Evolutionary conservation across 1,140 invertebrate genomes (phyloP), one percentile per base, ranked within the genome.

Genomic region (Anoplophora glabripennis): DNA sequence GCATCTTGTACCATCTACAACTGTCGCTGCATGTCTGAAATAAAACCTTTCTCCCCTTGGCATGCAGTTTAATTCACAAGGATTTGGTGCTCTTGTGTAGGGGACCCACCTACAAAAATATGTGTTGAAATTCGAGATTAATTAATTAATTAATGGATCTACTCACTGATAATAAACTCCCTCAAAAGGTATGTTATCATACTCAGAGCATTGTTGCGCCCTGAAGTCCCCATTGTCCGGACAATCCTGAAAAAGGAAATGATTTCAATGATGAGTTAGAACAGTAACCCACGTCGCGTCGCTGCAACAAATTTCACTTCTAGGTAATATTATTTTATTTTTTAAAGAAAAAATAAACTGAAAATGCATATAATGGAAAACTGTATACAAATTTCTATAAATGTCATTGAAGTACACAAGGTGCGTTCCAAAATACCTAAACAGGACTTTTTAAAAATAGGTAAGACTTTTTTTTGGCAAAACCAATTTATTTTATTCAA

Each of bases 41-140:
- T 96, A 97, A 79, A 98, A 98, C 47, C 90, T 82, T 74, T 94
- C 93, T 3, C 90, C 90, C 55, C 84, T 83, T 3, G 96, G 95
- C 87, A 93, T 95, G 75, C 96, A 99, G 77, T 96, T 94, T 61
- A 98, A 77, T 78, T 96, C 93, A 74, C 96, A 99, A 45, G 90
- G 92, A 77, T 95, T 94, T 21, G 86, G 84, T 3, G 85, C 89
- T 72, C 89, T 90, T 36, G 84, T 88, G 75, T 94, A 94, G 0
- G 92, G 91, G 51, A 93, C 83, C 92, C 92, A 95, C 56, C 89
- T 91, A 35, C 2, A 10, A 78, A 75, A 61, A 67, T 66, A 71
- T 17, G 8, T n/a, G n/a, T n/a, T n/a, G n/a, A n/a, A n/a, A n/a
- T n/a, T n/a, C n/a, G n/a, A n/a, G n/a, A n/a, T 46, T 48, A 33